These are phyloP conservation scores for Isoperla grammatica DNA, from an alignment of 2,888 invertebrate genomes.

Conservation along the genomic window DNA sequence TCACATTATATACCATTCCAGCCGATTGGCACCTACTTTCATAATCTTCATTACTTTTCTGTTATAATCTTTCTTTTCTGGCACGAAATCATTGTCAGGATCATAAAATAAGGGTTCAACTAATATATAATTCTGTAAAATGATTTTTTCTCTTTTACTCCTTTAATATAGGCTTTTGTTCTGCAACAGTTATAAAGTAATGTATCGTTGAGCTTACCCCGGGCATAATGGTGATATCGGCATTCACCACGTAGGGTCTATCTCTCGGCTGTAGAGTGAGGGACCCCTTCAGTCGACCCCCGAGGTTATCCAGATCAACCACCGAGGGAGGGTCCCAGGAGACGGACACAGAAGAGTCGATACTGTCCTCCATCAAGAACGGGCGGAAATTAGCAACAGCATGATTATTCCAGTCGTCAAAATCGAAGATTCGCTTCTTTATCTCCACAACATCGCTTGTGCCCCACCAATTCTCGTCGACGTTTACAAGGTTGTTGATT, in stretches of 20 bases:
- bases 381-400: slow-evolving; percentile 89
- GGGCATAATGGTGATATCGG: slow-evolving; percentile 97
- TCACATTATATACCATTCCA: too few relatives aligned
- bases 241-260: slow-evolving; percentile 70
- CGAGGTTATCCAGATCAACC: slow-evolving; percentile 61
- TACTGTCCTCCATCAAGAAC: slow-evolving; percentile 70
- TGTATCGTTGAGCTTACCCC: slow-evolving; percentile 42
- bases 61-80: too few relatives aligned
- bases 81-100: too few relatives aligned
- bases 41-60: too few relatives aligned
- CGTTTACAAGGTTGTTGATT: slow-evolving; percentile 80
- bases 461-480: slow-evolving; percentile 97
- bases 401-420: slow-evolving; percentile 99
- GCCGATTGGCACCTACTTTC: too few relatives aligned
- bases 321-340: slow-evolving; percentile 54
- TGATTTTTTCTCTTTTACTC: background rate
- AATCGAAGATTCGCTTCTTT: slow-evolving; percentile 84
- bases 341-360: slow-evolving; percentile 70
- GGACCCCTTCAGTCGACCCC: slow-evolving; percentile 68
- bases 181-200: background rate
- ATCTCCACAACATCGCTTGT: slow-evolving; percentile 67
- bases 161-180: background rate
- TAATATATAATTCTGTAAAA: too few relatives aligned
- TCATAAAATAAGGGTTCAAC: too few relatives aligned
- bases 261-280: slow-evolving; percentile 57